Base-by-base conservation (phyloP, 53 echinoderm and acorn worm genomes). In the Crossaster papposus region DNA sequence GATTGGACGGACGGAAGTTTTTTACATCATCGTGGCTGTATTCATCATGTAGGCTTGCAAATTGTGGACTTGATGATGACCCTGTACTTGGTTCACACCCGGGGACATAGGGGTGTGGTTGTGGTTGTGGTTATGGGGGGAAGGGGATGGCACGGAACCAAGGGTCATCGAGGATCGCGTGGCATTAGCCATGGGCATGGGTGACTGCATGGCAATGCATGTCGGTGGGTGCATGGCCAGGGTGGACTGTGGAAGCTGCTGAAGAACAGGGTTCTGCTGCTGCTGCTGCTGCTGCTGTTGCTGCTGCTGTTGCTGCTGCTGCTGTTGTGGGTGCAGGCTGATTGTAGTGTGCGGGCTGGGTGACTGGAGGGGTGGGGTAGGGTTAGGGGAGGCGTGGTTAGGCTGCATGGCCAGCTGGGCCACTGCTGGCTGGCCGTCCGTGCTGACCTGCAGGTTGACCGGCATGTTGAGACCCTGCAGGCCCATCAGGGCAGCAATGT, bases 401-500 rank as follows among this genome's bases (percentile, higher is more conserved):
- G 50, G 55, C 28, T 35, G 71, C 83, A 65, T 62, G 65, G 50
- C 33, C 3, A 76, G 76, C 31, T 87, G 87, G 53, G 86, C 34
- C 13, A 82, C 82, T 2, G 65, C 30, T 15, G 24, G 36, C 36
- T 87, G 87, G 30, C 37, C 87, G 24, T 87, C 77, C 22, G 87
- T 63, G 76, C 58, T 87, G 17, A 87, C 87, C 58, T 86, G 86
- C 29, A 87, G 37, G 87, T n/a, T 38, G 87, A 77, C 77, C 51
- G 87, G 76, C 36, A 84, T 72, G 84, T 84, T 84, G 34, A 92
- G 76, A 36, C 84, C 89, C 81, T 81, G 89, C 17, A 92, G 76
- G 77, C 83, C 89, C 89, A 92, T 89, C 30, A 92, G 83, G 64
- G 89, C 89, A 1, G 92, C 89, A 3, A 92, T 89, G 65, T 92